phyloP scores from a whole-genome alignment of 2,888 invertebrate genomes.

The Agriopis marginaria region DNA sequence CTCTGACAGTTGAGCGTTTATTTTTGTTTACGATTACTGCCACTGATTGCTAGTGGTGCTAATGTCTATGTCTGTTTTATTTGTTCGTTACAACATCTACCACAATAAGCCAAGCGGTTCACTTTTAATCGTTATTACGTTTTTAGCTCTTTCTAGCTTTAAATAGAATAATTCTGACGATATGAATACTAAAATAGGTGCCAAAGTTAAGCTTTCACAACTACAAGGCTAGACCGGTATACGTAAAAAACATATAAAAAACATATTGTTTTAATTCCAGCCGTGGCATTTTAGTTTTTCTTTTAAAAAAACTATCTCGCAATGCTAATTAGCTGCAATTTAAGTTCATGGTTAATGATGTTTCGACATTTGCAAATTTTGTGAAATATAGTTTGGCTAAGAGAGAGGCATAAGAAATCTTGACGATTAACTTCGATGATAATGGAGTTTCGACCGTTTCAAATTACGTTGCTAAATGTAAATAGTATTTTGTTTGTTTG shows the following conservation, averaged over 20 bases:
- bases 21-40: too few relatives aligned
- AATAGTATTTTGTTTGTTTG: conserved; percentile 3
- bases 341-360: conserved; percentile 54
- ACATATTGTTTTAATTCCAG: conserved; percentile 10
- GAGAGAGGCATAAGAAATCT: conserved; percentile 37
- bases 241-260: not conserved
- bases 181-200: not conserved
- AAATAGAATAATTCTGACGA: too few relatives aligned
- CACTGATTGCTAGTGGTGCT: too few relatives aligned
- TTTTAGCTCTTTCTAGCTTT: too few relatives aligned
- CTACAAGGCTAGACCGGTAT: conserved; percentile 1
- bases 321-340: conserved; percentile 52
- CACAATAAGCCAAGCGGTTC: too few relatives aligned
- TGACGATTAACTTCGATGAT: conserved; percentile 17
- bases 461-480: conserved; percentile 17
- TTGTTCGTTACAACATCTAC: too few relatives aligned
- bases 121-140: too few relatives aligned
- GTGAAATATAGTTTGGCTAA: conserved; percentile 43
- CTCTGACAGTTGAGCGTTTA: too few relatives aligned
- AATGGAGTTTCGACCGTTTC: conserved; percentile 15
- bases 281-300: conserved; percentile 22
- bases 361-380: conserved; percentile 45
- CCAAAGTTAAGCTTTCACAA: conserved; percentile 9
- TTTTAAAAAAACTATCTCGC: conserved; percentile 35
- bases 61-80: too few relatives aligned